A percentile compares a stretch with the other conserved stretches of the same genome.
Conservation (phyloP, 2,888 invertebrate species). For the Hoplodrina ambigua region DNA sequence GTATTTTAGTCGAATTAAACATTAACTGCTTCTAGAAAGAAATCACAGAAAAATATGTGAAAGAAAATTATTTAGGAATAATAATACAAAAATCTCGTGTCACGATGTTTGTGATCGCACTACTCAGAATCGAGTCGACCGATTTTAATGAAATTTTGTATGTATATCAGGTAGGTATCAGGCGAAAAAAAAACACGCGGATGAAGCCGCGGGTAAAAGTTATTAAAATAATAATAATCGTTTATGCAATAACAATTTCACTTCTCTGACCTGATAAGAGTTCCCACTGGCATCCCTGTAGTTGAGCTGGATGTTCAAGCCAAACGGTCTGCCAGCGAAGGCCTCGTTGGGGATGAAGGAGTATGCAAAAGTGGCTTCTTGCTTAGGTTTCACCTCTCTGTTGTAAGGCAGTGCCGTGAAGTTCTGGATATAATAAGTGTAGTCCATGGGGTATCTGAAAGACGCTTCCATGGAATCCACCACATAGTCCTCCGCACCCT, state of each 20-base stretch:
- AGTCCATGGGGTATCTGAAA: slow-evolving; percentile 99
- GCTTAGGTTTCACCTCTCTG: slow-evolving; percentile 96
- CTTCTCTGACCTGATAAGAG: slow-evolving; percentile 88
- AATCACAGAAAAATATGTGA: background rate
- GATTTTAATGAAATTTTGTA: no score
- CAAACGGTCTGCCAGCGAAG: slow-evolving; percentile 99
- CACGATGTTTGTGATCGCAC: no score
- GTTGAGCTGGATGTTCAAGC: slow-evolving; percentile 97
- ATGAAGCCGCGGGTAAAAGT: no score
- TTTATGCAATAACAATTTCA: background rate
- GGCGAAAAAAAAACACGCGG: no score
- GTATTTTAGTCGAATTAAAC: no score
- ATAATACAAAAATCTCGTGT: no score
- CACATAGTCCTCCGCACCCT: slow-evolving; percentile 96
- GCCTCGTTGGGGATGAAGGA: slow-evolving; percentile 98
- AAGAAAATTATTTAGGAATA: background rate
- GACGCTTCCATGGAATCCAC: slow-evolving; percentile 99
- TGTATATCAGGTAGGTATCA: no score
- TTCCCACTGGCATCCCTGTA: slow-evolving; percentile 94
- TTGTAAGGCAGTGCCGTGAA: slow-evolving; percentile 97
- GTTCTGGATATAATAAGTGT: slow-evolving; percentile 99
- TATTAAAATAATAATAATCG: no score
- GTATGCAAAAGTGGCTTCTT: slow-evolving; percentile 98
- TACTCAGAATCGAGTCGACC: no score
- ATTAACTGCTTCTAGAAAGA: no score